Evolutionary conservation across 2,113 vertebrate species (phyloP).

Genomic region (Stictonetta naevosa): DNA sequence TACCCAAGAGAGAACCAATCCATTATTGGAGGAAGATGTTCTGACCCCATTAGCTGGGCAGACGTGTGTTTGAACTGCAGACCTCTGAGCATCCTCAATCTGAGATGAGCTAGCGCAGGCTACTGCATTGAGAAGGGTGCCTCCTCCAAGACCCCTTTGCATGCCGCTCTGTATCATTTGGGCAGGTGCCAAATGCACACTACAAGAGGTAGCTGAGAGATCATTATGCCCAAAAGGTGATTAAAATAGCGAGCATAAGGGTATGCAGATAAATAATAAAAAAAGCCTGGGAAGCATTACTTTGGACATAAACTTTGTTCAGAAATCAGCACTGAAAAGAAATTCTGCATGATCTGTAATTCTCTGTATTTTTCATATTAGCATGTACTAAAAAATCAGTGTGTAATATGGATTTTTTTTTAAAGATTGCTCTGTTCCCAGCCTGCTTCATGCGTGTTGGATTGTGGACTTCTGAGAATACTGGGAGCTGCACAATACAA

Average conservation of each 20-base stretch:
- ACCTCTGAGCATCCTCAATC: slow-evolving; percentile 3
- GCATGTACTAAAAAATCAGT: neutral
- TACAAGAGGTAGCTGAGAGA: neutral
- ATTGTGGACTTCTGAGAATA: neutral
- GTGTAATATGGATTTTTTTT: neutral
- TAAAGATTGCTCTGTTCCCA: neutral
- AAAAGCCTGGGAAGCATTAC: neutral
- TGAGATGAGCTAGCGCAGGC: neutral
- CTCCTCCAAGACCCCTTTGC: neutral
- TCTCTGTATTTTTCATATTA: neutral
- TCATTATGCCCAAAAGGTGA: neutral
- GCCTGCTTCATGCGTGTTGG: neutral
- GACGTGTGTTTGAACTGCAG: slow-evolving; percentile 52
- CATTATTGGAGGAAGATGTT: slow-evolving; percentile 55
- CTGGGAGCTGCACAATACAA: neutral
- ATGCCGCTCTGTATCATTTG: neutral
- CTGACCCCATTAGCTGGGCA: slow-evolving; percentile 71
- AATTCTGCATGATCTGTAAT: neutral
- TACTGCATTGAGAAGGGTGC: neutral
- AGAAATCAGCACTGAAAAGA: neutral
- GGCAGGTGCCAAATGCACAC: neutral
- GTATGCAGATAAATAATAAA: neutral
- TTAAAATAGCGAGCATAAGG: neutral
- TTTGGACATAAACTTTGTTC: neutral
- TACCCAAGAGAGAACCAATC: slow-evolving; percentile 46